Percentiles rank a stretch among this genome's conserved stretches.
phyloP scores from a whole-genome alignment of 2,888 invertebrate genomes.

The Chesias legatella region DNA sequence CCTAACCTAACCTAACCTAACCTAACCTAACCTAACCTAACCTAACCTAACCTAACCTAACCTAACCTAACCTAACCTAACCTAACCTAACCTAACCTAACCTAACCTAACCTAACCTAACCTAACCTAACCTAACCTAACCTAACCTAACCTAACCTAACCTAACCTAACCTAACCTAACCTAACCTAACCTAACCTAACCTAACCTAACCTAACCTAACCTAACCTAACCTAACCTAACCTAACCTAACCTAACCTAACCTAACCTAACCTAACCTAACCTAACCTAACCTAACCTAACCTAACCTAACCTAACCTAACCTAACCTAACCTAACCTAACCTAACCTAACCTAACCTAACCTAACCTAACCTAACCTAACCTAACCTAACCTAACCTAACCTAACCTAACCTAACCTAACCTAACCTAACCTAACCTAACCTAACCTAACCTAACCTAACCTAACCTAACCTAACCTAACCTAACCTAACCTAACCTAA shows the following conservation, averaged over 20 bases:
- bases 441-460: constrained; percentile 10
- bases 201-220: constrained; percentile 17
- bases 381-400: constrained; percentile 14
- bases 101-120: constrained; percentile 19
- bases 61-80: constrained; percentile 17
- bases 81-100: constrained; percentile 18
- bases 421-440: constrained; percentile 15
- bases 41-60: constrained; percentile 20
- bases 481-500: constrained; percentile 13
- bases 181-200: constrained; percentile 18
- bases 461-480: constrained; percentile 12
- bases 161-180: constrained; percentile 23
- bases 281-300: constrained; percentile 22
- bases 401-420: constrained; percentile 11
- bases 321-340: constrained; percentile 26
- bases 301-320: constrained; percentile 26
- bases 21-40: constrained; percentile 16
- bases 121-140: constrained; percentile 22
- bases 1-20: constrained; percentile 10
- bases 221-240: constrained; percentile 20
- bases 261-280: constrained; percentile 22
- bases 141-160: constrained; percentile 25
- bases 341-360: constrained; percentile 17
- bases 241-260: constrained; percentile 18
- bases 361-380: constrained; percentile 16